A percentile compares a stretch with the other conserved stretches of the same genome.
These are phyloP conservation scores for Bombus balteatus DNA, from an alignment of 1,140 invertebrate genomes.

Conservation along the genomic window DNA sequence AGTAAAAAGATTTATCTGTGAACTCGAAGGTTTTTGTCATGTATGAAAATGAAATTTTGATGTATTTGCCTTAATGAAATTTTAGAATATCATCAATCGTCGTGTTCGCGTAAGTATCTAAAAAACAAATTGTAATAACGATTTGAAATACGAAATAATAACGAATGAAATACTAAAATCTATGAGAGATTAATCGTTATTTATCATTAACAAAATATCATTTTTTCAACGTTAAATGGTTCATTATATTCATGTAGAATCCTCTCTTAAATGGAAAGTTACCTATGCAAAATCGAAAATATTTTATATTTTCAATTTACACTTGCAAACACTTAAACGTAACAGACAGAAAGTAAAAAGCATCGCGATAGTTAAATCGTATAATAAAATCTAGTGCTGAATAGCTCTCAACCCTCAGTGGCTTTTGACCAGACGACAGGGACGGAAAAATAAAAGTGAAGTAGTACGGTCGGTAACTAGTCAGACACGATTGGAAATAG, in stretches of 20 bases:
- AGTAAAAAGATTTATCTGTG: not conserved
- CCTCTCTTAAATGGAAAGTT: not conserved
- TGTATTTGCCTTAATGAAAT: too few species aligned
- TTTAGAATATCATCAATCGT: too few species aligned
- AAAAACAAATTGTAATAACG: not conserved
- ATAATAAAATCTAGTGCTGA: not conserved
- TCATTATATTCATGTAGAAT: too few species aligned
- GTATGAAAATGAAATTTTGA: too few species aligned
- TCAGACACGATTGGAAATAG: conserved; percentile 8
- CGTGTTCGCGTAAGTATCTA: not conserved
- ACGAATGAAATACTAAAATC: not conserved
- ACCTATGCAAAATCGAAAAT: not conserved
- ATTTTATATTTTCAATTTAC: not conserved
- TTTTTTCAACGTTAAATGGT: too few species aligned
- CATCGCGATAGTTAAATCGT: not conserved
- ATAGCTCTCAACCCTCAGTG: not conserved
- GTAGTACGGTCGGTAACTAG: not conserved
- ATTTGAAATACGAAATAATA: too few species aligned
- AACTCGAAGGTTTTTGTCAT: not conserved
- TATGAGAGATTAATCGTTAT: too few species aligned
- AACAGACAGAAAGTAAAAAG: not conserved
- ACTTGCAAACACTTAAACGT: not conserved
- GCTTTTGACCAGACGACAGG: not conserved
- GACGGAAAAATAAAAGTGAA: not conserved
- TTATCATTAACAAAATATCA: too few species aligned